A percentile compares a stretch with the other conserved stretches of the same genome.
Evolutionary conservation across 2,797 vertebrate genomes (phyloP).

Genomic region (Cephalopachus bancanus): DNA sequence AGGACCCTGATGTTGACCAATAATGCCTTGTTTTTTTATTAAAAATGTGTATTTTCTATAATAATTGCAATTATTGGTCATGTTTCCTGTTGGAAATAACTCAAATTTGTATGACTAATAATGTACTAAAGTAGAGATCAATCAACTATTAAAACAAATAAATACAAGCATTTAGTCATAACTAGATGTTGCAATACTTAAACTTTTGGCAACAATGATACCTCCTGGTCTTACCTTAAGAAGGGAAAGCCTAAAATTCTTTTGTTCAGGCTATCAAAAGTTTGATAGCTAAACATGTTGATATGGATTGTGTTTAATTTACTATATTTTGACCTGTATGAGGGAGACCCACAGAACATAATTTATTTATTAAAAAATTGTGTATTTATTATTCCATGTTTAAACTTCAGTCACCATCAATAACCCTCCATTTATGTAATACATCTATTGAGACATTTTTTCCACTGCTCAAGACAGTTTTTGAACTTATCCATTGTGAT

Average conservation of each 20-base stretch:
- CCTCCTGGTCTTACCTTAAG: background rate
- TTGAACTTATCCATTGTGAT: no score
- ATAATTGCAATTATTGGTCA: background rate
- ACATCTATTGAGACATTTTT: no score
- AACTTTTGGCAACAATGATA: background rate
- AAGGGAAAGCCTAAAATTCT: background rate
- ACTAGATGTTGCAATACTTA: background rate
- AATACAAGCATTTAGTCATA: background rate
- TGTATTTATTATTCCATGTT: no score
- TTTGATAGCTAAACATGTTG: background rate
- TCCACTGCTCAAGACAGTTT: no score
- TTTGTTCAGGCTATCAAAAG: background rate
- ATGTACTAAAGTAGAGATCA: background rate
- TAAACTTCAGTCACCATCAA: no score
- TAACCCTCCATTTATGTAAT: no score
- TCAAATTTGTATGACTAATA: background rate
- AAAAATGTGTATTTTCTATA: background rate
- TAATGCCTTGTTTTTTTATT: background rate
- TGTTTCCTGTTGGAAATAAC: background rate
- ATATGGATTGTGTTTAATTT: background rate
- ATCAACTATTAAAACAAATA: background rate
- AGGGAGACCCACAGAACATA: no score
- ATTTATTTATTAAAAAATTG: no score
- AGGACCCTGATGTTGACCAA: background rate
- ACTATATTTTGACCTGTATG: background rate